phyloP scores from a whole-genome alignment of 35 echinoderm and acorn worm species.

The Lytechinus pictus region DNA sequence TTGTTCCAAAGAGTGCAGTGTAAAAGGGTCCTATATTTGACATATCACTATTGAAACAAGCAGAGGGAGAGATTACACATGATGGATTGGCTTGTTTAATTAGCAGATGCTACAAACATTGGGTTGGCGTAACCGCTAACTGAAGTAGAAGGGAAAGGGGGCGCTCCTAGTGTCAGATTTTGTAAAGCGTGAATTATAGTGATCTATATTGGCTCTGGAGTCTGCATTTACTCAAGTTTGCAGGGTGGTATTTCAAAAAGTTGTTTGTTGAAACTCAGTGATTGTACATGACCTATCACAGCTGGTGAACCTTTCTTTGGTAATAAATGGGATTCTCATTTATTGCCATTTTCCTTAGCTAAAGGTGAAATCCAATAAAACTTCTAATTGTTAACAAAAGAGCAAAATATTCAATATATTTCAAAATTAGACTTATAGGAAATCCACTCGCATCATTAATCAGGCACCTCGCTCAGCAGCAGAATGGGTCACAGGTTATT shows the following conservation, averaged over 20 bases:
- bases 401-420: too few relatives aligned
- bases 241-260: neutral
- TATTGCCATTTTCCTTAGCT: too few relatives aligned
- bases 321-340: too few relatives aligned
- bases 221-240: neutral
- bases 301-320: too few relatives aligned
- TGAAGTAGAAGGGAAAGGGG: neutral
- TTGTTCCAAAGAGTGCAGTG: neutral
- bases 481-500: too few relatives aligned
- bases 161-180: neutral
- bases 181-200: neutral
- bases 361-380: too few relatives aligned
- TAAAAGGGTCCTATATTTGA: neutral
- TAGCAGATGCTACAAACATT: neutral
- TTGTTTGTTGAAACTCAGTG: too few relatives aligned
- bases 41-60: neutral
- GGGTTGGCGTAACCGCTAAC: neutral
- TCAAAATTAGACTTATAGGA: too few relatives aligned
- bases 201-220: neutral
- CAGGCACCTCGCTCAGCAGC: too few relatives aligned
- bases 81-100: conserved; percentile 3
- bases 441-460: too few relatives aligned
- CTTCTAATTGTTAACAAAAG: too few relatives aligned
- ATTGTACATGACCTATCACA: too few relatives aligned
- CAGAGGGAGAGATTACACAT: neutral